These are phyloP conservation scores for Koerneria pararmatus DNA, from an alignment of 2,888 invertebrate species.

Conservation along the genomic window DNA sequence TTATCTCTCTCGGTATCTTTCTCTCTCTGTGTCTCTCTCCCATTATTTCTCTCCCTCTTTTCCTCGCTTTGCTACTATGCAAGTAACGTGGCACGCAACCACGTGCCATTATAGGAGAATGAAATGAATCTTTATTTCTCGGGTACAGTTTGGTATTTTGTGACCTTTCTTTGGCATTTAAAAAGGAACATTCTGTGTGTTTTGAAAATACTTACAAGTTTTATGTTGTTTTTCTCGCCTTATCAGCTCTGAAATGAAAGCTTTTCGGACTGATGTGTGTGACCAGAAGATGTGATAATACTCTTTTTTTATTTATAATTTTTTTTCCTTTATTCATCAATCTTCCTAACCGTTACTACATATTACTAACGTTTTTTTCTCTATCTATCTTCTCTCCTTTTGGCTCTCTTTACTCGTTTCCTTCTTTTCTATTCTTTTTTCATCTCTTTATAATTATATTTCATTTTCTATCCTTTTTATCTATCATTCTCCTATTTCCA, in stretches of 20 bases:
- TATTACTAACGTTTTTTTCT: not conserved
- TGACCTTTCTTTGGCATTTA: no score
- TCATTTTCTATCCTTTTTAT: not conserved
- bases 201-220: no score
- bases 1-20: not conserved
- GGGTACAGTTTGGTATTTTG: no score
- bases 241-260: no score
- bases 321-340: not conserved
- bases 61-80: not conserved
- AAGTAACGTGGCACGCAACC: no score
- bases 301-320: not conserved
- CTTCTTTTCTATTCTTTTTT: conserved; percentile 12
- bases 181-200: no score
- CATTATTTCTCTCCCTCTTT: not conserved
- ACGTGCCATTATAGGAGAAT: no score
- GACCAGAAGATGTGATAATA: no score
- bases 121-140: no score
- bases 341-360: no score
- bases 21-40: not conserved
- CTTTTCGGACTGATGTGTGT: no score
- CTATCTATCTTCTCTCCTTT: not conserved
- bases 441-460: not conserved
- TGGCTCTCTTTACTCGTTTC: not conserved
- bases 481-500: not conserved
- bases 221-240: no score